Conservation (phyloP, 2,888 invertebrate genomes). For the Taphrorychus bicolor region DNA sequence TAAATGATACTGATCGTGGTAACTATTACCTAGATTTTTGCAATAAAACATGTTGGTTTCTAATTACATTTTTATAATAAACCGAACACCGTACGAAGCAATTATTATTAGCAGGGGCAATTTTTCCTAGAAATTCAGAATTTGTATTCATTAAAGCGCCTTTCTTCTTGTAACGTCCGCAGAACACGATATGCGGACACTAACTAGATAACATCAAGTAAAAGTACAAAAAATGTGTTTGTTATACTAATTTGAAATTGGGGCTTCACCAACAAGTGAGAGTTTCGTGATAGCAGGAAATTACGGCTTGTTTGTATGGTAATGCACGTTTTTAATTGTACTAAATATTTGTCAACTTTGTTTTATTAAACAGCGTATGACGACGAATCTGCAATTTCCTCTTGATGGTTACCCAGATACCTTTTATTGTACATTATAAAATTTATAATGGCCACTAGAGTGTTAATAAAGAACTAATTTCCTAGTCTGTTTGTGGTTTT, state of each 20-base stretch:
- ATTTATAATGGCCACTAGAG: no score
- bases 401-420: no score
- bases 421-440: no score
- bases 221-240: not conserved
- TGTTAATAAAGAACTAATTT: not conserved
- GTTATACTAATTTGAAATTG: not conserved
- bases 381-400: not conserved
- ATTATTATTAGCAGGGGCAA: not conserved
- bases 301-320: not conserved
- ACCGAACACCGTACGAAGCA: not conserved
- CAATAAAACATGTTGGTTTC: not conserved
- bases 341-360: not conserved
- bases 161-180: not conserved
- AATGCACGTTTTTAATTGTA: not conserved
- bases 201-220: slow-evolving; percentile 3
- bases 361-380: not conserved
- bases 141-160: slow-evolving; percentile 1
- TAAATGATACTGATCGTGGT: not conserved
- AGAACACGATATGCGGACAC: not conserved
- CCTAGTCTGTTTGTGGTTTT: not conserved
- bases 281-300: not conserved
- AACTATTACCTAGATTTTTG: not conserved
- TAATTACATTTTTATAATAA: not conserved
- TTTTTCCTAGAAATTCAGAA: not conserved
- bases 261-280: not conserved